Evolutionary conservation across 2,797 vertebrate species (phyloP).

Genomic region (Esox masquinongy): DNA sequence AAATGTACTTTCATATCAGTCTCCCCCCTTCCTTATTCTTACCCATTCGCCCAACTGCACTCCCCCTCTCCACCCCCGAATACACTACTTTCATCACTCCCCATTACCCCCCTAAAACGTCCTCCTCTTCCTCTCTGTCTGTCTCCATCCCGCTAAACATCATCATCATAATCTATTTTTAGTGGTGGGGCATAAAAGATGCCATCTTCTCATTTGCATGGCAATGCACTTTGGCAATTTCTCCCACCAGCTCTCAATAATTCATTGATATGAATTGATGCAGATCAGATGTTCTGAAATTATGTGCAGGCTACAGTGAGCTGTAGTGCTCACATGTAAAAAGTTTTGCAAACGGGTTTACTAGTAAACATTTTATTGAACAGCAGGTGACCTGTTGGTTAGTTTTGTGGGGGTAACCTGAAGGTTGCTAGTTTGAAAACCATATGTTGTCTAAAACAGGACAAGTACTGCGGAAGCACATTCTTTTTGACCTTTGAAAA

Average conservation of each 20-base stretch:
- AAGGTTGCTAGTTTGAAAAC: no score
- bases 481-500: background rate
- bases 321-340: background rate
- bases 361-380: background rate
- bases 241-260: slow-evolving; percentile 32
- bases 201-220: slow-evolving; percentile 30
- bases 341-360: background rate
- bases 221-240: slow-evolving; percentile 21
- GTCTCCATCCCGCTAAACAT: background rate
- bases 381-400: no score
- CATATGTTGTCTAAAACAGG: background rate
- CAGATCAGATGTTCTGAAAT: slow-evolving; percentile 28
- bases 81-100: background rate
- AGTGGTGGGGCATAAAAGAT: slow-evolving; percentile 16
- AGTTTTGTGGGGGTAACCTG: no score
- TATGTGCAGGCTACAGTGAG: slow-evolving; percentile 24
- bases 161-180: slow-evolving; percentile 34
- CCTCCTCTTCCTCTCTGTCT: slow-evolving; percentile 1
- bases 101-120: background rate
- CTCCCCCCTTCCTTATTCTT: background rate
- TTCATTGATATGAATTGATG: slow-evolving; percentile 47
- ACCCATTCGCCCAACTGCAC: background rate
- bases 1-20: background rate
- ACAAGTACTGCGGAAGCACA: no score
- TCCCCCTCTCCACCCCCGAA: background rate